These are phyloP conservation scores for Ceyx melanurus DNA, from an alignment of 2,113 vertebrate genomes.

Conservation along the genomic window DNA sequence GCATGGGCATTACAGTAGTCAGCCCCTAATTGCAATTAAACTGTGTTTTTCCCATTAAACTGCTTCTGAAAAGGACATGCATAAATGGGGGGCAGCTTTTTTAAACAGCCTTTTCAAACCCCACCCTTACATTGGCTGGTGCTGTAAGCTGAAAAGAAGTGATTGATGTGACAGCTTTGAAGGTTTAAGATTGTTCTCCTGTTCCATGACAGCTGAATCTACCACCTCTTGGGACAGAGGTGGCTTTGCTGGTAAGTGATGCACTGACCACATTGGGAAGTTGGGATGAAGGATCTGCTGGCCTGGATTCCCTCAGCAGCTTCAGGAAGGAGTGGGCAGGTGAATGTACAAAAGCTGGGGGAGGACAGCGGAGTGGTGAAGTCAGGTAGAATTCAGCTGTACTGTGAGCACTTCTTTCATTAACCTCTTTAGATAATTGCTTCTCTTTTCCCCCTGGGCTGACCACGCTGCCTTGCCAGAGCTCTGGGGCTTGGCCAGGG, in stretches of 20 bases:
- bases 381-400: neutral
- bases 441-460: neutral
- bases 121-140: neutral
- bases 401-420: neutral
- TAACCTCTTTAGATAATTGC: neutral
- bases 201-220: neutral
- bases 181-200: neutral
- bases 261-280: neutral
- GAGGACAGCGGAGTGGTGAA: neutral
- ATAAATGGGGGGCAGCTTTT: neutral
- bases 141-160: neutral
- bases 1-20: constrained; percentile 10
- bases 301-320: neutral
- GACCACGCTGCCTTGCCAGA: neutral
- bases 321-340: neutral
- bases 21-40: neutral
- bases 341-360: neutral
- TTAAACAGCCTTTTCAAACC: neutral
- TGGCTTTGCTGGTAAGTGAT: neutral
- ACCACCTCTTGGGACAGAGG: neutral
- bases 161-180: neutral
- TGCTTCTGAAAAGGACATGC: neutral
- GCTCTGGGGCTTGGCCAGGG: neutral
- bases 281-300: neutral
- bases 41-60: neutral